Evolutionary conservation across 2,888 invertebrate genomes (phyloP).

Genomic region (Drosophila nigritarsus): DNA sequence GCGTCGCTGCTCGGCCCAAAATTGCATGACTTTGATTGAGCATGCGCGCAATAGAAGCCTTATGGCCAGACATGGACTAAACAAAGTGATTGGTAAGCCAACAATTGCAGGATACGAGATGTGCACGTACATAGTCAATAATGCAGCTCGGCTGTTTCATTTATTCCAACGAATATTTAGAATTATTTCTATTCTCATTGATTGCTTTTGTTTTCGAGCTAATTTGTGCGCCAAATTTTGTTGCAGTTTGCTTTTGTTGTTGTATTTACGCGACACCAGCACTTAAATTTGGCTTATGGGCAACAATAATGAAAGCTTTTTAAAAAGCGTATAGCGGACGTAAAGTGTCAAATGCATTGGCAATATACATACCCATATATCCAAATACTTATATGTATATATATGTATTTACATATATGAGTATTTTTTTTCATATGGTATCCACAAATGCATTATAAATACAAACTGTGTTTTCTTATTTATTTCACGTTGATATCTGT

Average conservation of each 20-base stretch:
- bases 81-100: slow-evolving; percentile 83
- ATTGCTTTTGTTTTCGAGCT: slow-evolving; percentile 34
- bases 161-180: slow-evolving; percentile 39
- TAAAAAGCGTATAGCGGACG: slow-evolving; percentile 74
- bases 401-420: slow-evolving; percentile 11
- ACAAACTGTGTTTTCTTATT: slow-evolving; percentile 16
- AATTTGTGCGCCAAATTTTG: slow-evolving; percentile 42
- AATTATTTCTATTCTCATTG: slow-evolving; percentile 29
- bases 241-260: slow-evolving; percentile 29
- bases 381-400: slow-evolving; percentile 6
- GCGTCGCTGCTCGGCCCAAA: slow-evolving; percentile 92
- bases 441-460: slow-evolving; percentile 72
- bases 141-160: slow-evolving; percentile 13
- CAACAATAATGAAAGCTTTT: slow-evolving; percentile 75
- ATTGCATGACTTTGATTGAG: slow-evolving; percentile 92
- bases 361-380: slow-evolving; percentile 16
- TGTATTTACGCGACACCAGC: slow-evolving; percentile 35
- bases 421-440: slow-evolving; percentile 74
- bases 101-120: slow-evolving; percentile 56
- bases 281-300: slow-evolving; percentile 58
- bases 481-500: slow-evolving; percentile 23
- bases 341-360: slow-evolving; percentile 50
- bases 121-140: slow-evolving; percentile 11
- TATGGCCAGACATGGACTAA: slow-evolving; percentile 86
- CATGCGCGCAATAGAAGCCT: slow-evolving; percentile 89